A percentile compares a stretch with the other conserved stretches of the same genome.
These are phyloP conservation scores for Anolis sagrei DNA, from an alignment of 2,113 vertebrate species.

Conservation along the genomic window DNA sequence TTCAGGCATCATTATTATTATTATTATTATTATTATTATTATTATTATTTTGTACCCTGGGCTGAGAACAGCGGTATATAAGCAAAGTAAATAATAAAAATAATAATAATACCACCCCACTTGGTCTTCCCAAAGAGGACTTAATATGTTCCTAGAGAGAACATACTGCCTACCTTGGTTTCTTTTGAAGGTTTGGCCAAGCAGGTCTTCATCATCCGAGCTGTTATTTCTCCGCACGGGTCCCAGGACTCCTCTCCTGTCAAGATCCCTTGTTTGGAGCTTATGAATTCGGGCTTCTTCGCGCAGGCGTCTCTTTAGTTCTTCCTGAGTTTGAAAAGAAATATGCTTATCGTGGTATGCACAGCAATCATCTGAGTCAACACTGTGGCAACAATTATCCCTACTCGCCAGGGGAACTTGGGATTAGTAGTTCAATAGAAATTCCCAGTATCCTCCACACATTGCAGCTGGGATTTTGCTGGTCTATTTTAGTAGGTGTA, in stretches of 20 bases:
- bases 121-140: no score
- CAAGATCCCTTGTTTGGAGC: conserved; percentile 61
- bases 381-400: neutral
- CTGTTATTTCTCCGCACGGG: conserved; percentile 24
- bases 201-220: neutral
- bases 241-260: conserved; percentile 47
- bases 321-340: conserved; percentile 73
- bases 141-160: no score
- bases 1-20: no score
- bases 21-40: no score
- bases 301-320: conserved; percentile 70
- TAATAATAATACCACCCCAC: no score
- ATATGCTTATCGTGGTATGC: conserved; percentile 21
- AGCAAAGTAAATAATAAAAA: no score
- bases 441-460: no score
- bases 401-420: neutral
- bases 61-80: no score
- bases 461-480: no score
- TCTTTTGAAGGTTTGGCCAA: conserved; percentile 46
- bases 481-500: no score
- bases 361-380: no score
- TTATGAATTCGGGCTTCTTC: conserved; percentile 64
- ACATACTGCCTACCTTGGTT: conserved; percentile 60
- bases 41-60: no score
- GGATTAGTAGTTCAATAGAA: neutral